Conservation (phyloP, 2,113 vertebrate species). For the Aphyosemion australe region DNA sequence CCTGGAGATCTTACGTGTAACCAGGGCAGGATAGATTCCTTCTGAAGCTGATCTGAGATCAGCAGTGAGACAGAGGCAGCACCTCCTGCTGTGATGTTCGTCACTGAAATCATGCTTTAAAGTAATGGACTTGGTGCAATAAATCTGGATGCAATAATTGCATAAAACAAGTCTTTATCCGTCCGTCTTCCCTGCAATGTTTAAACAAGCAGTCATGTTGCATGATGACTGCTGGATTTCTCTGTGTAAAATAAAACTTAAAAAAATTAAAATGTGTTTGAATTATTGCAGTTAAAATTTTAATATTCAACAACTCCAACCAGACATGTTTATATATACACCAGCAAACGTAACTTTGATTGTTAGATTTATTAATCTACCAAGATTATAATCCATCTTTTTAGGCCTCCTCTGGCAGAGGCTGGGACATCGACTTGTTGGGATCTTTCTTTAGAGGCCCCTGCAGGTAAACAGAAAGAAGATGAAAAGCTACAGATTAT, state of each 20-base stretch:
- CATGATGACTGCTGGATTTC: slow-evolving; percentile 40
- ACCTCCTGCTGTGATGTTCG: slow-evolving; percentile 27
- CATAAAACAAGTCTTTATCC: no score
- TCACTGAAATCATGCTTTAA: background rate
- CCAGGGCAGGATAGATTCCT: slow-evolving; percentile 7
- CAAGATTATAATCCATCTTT: background rate
- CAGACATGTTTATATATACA: no score
- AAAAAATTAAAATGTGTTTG: background rate
- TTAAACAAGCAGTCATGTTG: slow-evolving; percentile 1
- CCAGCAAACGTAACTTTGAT: no score
- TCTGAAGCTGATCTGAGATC: slow-evolving; percentile 1
- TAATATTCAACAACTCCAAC: no score
- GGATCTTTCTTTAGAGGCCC: slow-evolving; percentile 91
- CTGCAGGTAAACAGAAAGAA: slow-evolving; percentile 66
- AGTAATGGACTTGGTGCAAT: background rate
- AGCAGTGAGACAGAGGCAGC: background rate
- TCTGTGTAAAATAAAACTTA: slow-evolving; percentile 37
- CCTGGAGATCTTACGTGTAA: background rate
- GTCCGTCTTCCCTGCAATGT: background rate
- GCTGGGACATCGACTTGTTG: slow-evolving; percentile 70
- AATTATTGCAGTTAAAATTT: background rate
- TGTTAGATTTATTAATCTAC: slow-evolving; percentile 33
- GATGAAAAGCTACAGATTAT: background rate
- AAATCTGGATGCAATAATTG: slow-evolving; percentile 12
- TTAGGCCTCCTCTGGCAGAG: slow-evolving; percentile 59